These are phyloP conservation scores for Catharus minimus DNA, from an alignment of 2,113 vertebrate genomes.

Conservation along the genomic window DNA sequence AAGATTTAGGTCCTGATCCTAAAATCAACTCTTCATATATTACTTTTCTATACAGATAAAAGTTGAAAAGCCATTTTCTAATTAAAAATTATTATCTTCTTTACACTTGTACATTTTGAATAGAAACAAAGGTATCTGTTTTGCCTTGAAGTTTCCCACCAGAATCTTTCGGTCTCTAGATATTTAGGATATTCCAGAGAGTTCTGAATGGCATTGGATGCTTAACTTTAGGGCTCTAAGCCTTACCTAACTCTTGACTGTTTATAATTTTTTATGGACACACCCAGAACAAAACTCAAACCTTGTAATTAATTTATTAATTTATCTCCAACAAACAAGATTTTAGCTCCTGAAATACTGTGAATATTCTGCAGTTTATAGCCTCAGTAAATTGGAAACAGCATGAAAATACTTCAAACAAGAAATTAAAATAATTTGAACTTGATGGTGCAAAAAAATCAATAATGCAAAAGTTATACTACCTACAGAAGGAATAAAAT, in stretches of 20 bases:
- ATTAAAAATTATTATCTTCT: background rate
- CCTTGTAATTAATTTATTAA: background rate
- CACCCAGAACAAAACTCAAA: background rate
- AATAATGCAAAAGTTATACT: background rate
- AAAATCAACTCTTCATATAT: background rate
- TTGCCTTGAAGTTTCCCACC: background rate
- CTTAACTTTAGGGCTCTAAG: background rate
- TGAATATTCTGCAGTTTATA: background rate
- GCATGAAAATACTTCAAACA: background rate
- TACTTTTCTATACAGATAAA: background rate
- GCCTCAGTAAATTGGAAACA: background rate
- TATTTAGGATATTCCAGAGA: background rate
- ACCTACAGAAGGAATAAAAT: background rate
- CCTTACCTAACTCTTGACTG: background rate
- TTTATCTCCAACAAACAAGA: background rate
- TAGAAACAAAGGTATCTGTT: background rate
- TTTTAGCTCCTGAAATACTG: background rate
- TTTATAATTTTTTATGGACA: background rate
- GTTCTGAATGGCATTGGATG: background rate
- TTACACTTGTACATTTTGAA: background rate
- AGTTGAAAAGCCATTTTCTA: background rate
- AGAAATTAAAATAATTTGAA: background rate
- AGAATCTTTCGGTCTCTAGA: background rate
- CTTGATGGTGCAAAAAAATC: background rate
- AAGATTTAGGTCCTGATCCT: background rate